A percentile compares a stretch with the other conserved stretches of the same genome.
These are phyloP conservation scores for Conomelus anceps DNA, from an alignment of 2,888 invertebrate genomes.

Conservation along the genomic window DNA sequence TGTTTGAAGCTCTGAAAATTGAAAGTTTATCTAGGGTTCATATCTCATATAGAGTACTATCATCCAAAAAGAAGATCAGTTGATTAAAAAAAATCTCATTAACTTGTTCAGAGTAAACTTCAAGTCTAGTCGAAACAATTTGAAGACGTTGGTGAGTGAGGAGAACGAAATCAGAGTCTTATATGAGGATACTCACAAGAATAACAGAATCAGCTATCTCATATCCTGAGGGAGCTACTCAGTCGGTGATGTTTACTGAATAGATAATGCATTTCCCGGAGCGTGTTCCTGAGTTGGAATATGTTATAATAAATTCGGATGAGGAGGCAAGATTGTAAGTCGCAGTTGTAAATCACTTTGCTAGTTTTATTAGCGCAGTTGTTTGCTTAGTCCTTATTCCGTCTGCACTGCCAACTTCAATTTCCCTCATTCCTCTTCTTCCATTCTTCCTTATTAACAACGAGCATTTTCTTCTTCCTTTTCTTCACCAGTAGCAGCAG, in stretches of 20 bases:
- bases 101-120: no score
- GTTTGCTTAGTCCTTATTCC: neutral
- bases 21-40: no score
- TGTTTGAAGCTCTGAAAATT: no score
- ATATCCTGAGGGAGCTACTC: neutral
- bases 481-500: neutral
- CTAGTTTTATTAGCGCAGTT: neutral
- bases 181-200: no score
- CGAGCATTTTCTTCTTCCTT: neutral
- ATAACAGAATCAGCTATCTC: neutral
- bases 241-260: neutral
- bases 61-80: no score
- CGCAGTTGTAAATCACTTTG: neutral
- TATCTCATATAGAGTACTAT: no score
- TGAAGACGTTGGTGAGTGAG: no score
- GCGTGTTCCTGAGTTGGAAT: neutral
- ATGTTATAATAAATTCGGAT: neutral
- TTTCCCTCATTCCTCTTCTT: neutral
- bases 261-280: neutral
- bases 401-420: neutral
- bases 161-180: no score
- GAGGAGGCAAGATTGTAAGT: neutral
- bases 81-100: no score
- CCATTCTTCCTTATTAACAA: neutral
- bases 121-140: no score